Base-by-base conservation (phyloP, 2,797 vertebrate genomes). In the Muscicapa striata region DNA sequence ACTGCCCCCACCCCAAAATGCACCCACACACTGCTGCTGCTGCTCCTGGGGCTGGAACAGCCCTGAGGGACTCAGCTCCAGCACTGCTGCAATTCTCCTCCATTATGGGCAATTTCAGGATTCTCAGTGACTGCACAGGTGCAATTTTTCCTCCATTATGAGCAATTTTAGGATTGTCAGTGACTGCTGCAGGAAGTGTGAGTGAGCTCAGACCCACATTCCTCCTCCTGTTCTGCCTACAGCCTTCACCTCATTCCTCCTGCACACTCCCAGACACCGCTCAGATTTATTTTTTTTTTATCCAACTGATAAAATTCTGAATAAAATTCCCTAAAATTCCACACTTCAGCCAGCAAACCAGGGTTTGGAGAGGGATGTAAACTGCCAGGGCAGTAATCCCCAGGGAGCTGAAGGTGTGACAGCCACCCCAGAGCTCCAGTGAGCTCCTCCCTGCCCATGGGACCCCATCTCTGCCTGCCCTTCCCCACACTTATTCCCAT, bases 251-350 rank as follows among this genome's bases (percentile, higher is more conserved):
- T 32, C 74, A 7, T 4, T 61, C 57, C 46, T 32, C 23, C 30
- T 2, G 21, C 43, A 16, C 41, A 62, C 41, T 70, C 49, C 51
- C 76, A 72, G 34, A 27, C 24, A 2, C 0, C 0, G 16, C 6
- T 1, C 7, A 20, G 9, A 5, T 34, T 76, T 63, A 54, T 66
- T 43, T 43, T 43, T 45, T 45, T 63, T 73, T 54, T 4, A 76
- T 30, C 46, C 76, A 62, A 4, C 11, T 3, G 3, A 30, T 11
- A 49, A 68, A 5, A 54, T 21, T 79, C 68, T 20, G 24, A 67
- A 45, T n/a, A n/a, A 46, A 91, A 77, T 29, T 24, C 74, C 24
- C 59, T 27, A 62, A 46, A 83, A 30, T 40, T 55, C 54, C 54
- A 16, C 0, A 4, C 13, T 66, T 62, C 68, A 75, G 22, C 14